Evolutionary conservation across 2,113 vertebrate genomes (phyloP).

Genomic region (Xiphophorus hellerii): DNA sequence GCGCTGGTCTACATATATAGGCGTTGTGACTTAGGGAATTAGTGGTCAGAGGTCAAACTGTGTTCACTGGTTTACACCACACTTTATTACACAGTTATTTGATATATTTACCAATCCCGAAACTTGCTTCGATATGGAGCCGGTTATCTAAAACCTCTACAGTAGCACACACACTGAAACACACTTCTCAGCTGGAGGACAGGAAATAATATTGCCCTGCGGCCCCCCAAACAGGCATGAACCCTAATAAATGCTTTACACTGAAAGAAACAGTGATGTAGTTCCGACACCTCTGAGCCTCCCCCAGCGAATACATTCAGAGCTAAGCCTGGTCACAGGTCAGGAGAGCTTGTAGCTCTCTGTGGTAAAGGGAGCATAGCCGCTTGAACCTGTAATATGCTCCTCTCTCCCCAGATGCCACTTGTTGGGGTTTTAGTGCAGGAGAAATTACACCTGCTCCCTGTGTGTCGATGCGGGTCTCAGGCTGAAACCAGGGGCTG

Average conservation of each 20-base stretch:
- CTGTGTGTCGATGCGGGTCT: conserved; percentile 27
- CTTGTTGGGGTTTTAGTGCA: conserved; percentile 81
- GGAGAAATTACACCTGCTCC: conserved; percentile 76
- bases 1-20: conserved; percentile 35
- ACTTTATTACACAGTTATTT: conserved; percentile 68
- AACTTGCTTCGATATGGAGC: conserved; percentile 48
- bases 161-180: conserved; percentile 32
- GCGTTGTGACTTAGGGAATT: conserved; percentile 37
- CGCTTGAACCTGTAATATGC: conserved; percentile 89
- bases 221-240: conserved; percentile 74
- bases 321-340: conserved; percentile 78
- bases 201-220: conserved; percentile 82
- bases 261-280: conserved; percentile 77
- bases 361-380: conserved; percentile 80
- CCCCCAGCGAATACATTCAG: conserved; percentile 44
- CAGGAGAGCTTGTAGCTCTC: conserved; percentile 78
- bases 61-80: conserved; percentile 61
- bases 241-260: conserved; percentile 83
- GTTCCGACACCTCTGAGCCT: conserved; percentile 80
- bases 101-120: conserved; percentile 55
- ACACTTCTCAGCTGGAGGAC: conserved; percentile 62
- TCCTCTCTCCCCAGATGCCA: conserved; percentile 80
- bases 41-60: conserved; percentile 52
- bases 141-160: conserved; percentile 59
- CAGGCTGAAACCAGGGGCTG: conserved; percentile 31